phyloP scores from a whole-genome alignment of 2,888 invertebrate species.

The Diarsia mendica region DNA sequence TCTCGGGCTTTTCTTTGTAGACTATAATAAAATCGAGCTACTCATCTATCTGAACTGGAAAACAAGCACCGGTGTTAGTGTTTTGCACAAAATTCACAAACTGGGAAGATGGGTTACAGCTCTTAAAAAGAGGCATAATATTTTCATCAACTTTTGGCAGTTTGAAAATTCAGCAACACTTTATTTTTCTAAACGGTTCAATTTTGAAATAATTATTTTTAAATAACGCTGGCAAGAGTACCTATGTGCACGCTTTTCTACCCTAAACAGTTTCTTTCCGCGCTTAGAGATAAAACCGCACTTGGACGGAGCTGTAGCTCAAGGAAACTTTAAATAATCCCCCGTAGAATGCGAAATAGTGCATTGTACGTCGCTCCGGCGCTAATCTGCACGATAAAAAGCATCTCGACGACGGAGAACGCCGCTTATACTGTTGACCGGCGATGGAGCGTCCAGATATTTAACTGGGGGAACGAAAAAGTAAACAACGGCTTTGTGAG shows the following conservation, averaged over 20 bases:
- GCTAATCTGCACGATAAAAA: slow-evolving; percentile 82
- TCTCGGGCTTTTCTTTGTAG: slow-evolving; percentile 38
- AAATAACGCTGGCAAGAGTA: background rate
- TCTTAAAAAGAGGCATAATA: background rate
- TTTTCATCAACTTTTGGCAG: background rate
- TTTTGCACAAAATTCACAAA: background rate
- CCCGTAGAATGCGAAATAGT: slow-evolving; percentile 78
- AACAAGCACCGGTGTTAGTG: background rate
- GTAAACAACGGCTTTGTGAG: slow-evolving; percentile 79
- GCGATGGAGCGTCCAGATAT: slow-evolving; percentile 82
- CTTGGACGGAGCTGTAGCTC: slow-evolving; percentile 57
- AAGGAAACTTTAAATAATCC: slow-evolving; percentile 81
- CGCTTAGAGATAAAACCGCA: slow-evolving; percentile 38
- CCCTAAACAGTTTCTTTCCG: slow-evolving; percentile 20
- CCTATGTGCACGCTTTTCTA: slow-evolving; percentile 21
- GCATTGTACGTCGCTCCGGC: slow-evolving; percentile 74
- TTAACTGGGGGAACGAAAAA: slow-evolving; percentile 79
- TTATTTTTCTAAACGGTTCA: background rate
- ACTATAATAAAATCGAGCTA: slow-evolving; percentile 6
- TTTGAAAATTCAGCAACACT: background rate
- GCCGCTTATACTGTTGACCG: slow-evolving; percentile 80
- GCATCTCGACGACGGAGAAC: slow-evolving; percentile 71
- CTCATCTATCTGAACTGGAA: background rate
- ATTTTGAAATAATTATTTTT: slow-evolving; percentile 1
- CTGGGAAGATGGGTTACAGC: background rate